Evolutionary conservation across 2,888 invertebrate species (phyloP).

Genomic region (Mythimna impura): DNA sequence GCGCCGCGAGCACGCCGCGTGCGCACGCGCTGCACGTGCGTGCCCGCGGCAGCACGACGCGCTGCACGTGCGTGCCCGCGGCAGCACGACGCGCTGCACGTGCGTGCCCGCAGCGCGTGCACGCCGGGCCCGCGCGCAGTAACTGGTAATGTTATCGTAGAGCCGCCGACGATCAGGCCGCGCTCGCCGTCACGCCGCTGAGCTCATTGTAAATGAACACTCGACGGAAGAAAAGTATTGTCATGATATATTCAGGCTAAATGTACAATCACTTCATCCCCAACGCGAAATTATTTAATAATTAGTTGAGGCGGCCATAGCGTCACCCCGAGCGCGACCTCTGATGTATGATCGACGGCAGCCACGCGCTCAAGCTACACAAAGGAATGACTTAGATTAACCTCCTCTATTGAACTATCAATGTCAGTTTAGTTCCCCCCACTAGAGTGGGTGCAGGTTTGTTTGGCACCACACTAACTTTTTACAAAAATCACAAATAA

Average conservation of each 20-base stretch:
- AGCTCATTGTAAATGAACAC: constrained; percentile 44
- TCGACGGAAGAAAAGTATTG: constrained; percentile 60
- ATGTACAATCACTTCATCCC: constrained; percentile 26
- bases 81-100: background rate
- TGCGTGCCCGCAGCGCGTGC: constrained; percentile 1
- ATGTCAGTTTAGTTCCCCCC: constrained; percentile 34
- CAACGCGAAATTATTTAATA: constrained; percentile 41
- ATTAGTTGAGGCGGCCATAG: constrained; percentile 18
- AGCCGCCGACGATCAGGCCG: constrained; percentile 17
- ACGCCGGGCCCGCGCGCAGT: constrained; percentile 21
- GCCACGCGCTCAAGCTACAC: constrained; percentile 72
- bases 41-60: constrained; percentile 1
- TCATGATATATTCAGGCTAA: constrained; percentile 59
- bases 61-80: constrained; percentile 3
- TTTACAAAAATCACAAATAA: constrained; percentile 62
- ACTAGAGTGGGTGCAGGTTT: constrained; percentile 51
- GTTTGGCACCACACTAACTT: constrained; percentile 66
- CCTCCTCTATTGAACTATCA: constrained; percentile 64
- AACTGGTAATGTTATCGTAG: constrained; percentile 33
- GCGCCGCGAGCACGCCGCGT: constrained; percentile 1
- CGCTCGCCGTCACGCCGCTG: constrained; percentile 28
- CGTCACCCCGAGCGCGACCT: constrained; percentile 41
- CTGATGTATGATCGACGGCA: constrained; percentile 46
- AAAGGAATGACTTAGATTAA: constrained; percentile 83
- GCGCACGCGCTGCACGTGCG: background rate